Base-by-base conservation (phyloP, 1,140 invertebrate species). In the Cepaea nemoralis region DNA sequence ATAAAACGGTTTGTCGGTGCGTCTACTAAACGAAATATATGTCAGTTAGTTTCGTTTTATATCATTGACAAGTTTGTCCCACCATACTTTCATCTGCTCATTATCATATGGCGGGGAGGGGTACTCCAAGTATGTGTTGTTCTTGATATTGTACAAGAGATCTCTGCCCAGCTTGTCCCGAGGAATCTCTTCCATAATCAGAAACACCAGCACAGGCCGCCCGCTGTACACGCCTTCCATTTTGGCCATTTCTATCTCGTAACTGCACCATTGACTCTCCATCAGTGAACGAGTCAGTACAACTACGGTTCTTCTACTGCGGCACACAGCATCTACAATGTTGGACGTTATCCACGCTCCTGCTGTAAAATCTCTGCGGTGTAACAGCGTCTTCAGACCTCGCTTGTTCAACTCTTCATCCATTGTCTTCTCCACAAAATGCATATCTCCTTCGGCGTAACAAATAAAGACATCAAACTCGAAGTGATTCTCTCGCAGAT, bases 211-310 rank as follows among this genome's bases (percentile, higher is more conserved):
- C n/a, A 85, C 80, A 16, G 80, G 71, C 22, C 83, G 37, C n/a
- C 82, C 83, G 1, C 70, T 85, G 48, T 83, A 37, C 22, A 81
- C 48, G 10, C 70, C 75, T 73, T 86, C 85, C 82, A 84, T 82
- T 2, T 69, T 77, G 35, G 85, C 85, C 83, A 86, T 86, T 66
- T 86, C 76, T 39, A 86, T 92, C 86, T 95, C 94, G 93, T 94
- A 94, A 48, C 92, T 83, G 85, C 94, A 95, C 94, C 94, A 95
- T 39, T 94, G 92, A n/a, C 94, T 94, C 80, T 92, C 92, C 0
- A 93, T 91, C 88, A 94, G 94, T 69, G 91, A 91, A 83, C 94
- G 92, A 77, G 93, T 94, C 40, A 95, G 91, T 22, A 95, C 87
- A 42, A 94, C 89, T 48, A 95, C 88, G 22, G 94, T 93, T 88